These are phyloP conservation scores for Hypselothyrea guttata DNA, from an alignment of 2,888 invertebrate species.

Conservation along the genomic window DNA sequence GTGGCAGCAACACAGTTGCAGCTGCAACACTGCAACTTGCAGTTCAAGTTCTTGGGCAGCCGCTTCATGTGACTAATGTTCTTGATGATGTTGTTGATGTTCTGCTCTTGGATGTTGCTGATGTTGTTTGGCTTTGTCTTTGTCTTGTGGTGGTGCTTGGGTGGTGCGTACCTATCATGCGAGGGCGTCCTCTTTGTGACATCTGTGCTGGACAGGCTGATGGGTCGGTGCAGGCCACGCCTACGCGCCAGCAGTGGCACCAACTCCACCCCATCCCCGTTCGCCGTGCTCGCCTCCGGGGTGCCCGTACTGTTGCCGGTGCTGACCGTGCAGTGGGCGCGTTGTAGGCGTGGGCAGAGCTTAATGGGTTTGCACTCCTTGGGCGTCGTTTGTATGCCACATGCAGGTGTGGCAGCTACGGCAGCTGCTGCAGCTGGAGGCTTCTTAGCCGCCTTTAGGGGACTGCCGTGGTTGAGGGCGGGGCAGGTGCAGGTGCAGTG, in stretches of 20 bases:
- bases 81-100: slow-evolving; percentile 69
- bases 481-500: slow-evolving; percentile 80
- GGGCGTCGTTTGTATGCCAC: slow-evolving; percentile 29
- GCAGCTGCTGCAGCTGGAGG: slow-evolving; percentile 2
- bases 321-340: slow-evolving; percentile 49
- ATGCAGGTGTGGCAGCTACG: slow-evolving; percentile 14
- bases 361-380: slow-evolving; percentile 56
- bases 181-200: slow-evolving; percentile 83
- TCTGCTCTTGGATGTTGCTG: slow-evolving; percentile 41
- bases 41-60: slow-evolving; percentile 62
- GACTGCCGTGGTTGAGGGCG: slow-evolving; percentile 59
- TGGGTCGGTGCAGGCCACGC: slow-evolving; percentile 84
- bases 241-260: slow-evolving; percentile 89
- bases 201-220: slow-evolving; percentile 84
- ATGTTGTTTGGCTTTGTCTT: slow-evolving; percentile 57
- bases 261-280: slow-evolving; percentile 85
- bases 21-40: slow-evolving; percentile 67
- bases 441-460: slow-evolving; percentile 53
- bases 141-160: slow-evolving; percentile 75
- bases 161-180: slow-evolving; percentile 82
- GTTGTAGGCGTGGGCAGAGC: slow-evolving; percentile 68
- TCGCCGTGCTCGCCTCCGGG: slow-evolving; percentile 21
- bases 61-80: slow-evolving; percentile 70
- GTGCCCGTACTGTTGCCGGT: slow-evolving; percentile 32
- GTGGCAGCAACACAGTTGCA: slow-evolving; percentile 54